Conservation (phyloP, 2,888 invertebrate species). For the Ochropleura leucogaster region DNA sequence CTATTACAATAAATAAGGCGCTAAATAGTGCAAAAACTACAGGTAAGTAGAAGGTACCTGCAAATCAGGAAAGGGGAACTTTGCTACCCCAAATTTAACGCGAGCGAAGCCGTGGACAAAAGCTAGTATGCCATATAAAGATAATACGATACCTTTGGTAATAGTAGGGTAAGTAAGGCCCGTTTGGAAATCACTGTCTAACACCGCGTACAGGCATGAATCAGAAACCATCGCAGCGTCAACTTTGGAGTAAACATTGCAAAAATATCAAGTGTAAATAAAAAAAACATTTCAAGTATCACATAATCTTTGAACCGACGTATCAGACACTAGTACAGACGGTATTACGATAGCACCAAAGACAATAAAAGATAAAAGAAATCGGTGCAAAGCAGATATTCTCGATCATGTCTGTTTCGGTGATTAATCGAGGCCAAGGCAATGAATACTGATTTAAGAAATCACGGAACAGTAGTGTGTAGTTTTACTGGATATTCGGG, state of each 20-base stretch:
- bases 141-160: no score
- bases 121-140: no score
- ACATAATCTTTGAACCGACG: slow-evolving; percentile 13
- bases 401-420: slow-evolving; percentile 38
- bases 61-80: no score
- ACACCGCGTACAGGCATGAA: not conserved
- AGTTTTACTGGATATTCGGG: not conserved
- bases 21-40: no score
- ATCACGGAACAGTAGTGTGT: not conserved
- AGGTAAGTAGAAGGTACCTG: no score
- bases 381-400: slow-evolving; percentile 45
- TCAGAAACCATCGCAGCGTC: not conserved
- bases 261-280: slow-evolving; percentile 1
- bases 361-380: slow-evolving; percentile 34
- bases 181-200: not conserved
- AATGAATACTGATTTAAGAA: slow-evolving; percentile 1
- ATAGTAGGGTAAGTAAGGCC: no score
- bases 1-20: no score
- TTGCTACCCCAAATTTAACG: no score
- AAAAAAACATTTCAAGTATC: not conserved
- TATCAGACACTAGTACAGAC: slow-evolving; percentile 41
- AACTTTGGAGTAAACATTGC: slow-evolving; percentile 2
- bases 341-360: slow-evolving; percentile 26
- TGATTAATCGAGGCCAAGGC: slow-evolving; percentile 52
- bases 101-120: no score